Evolutionary conservation across 2,888 invertebrate genomes (phyloP), one percentile per base, ranked within the genome.

Genomic region (Drosophila mulleri): DNA sequence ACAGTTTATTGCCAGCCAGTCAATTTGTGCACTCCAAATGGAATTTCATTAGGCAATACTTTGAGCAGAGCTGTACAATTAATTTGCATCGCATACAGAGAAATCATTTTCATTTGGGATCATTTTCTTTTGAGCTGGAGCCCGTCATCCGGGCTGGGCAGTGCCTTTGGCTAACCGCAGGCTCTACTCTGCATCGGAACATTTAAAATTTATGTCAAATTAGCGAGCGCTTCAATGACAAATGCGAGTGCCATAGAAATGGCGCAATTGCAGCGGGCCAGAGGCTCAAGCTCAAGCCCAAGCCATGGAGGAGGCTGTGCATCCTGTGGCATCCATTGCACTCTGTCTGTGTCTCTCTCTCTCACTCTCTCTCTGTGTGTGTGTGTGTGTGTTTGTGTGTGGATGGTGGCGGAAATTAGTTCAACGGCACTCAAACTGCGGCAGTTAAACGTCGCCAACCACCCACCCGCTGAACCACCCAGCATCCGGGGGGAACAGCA

Each of bases 121-220:
- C 29, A 7, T 23, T 32, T 52, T 61, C 48, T n/a, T 11, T 6
- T 11, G n/a, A 26, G 26, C 6, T 39, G 59, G 41, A n/a, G 26
- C 37, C 35, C 37, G 7, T 29, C 56, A 70, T 53, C 57, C 44
- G 14, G 44, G 62, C 50, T n/a, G 44, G 54, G n/a, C 54, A 53
- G 37, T 50, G 68, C 56, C 54, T 56, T 48, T 68, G 58, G 68
- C 59, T 63, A 48, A 58, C 71, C 72, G 58, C 72, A 26, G 12
- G 35, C 54, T 39, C 39, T 16, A 71, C 59, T 77, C 79, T 58
- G 80, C 71, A 71, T 67, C 45, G 42, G 76, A 62, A 79, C 82
- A 65, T 80, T 74, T 87, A 74, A 80, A 75, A 82, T 80, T 77
- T 77, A 88, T 84, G 72, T 84, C 82, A 82, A 84, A 83, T 88